These are phyloP conservation scores for Maccullochella peelii DNA, from an alignment of 2,113 vertebrate species.

Conservation along the genomic window DNA sequence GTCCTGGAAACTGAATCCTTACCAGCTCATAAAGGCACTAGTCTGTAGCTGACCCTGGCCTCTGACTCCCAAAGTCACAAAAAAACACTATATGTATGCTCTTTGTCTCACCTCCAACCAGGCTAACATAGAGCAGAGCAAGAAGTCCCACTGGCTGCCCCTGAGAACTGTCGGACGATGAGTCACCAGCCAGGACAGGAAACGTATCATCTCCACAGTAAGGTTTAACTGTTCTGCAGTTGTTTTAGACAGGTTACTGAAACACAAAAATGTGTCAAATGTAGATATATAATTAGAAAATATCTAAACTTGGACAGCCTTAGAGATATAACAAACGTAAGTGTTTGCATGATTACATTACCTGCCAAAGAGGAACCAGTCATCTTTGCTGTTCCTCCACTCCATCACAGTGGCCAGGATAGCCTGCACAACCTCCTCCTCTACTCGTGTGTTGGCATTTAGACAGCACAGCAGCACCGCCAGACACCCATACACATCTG, in stretches of 20 bases:
- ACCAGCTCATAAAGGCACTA: neutral
- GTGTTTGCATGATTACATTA: constrained; percentile 18
- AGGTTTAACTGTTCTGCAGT: constrained; percentile 86
- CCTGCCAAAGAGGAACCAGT: constrained; percentile 88
- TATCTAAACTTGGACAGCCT: neutral
- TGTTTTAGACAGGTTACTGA: constrained; percentile 88
- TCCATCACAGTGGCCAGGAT: constrained; percentile 89
- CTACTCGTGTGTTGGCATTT: constrained; percentile 80
- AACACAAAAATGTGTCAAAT: constrained; percentile 54
- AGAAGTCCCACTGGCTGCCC: constrained; percentile 93
- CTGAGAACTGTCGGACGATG: constrained; percentile 80
- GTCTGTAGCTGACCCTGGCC: neutral
- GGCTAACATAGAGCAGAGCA: constrained; percentile 95
- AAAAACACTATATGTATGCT: neutral
- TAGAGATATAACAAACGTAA: neutral
- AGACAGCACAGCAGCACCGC: constrained; percentile 92
- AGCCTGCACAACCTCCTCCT: constrained; percentile 86
- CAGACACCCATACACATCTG: constrained; percentile 92
- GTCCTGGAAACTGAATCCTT: neutral
- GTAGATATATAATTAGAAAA: neutral
- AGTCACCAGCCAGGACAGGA: constrained; percentile 88
- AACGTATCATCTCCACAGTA: constrained; percentile 93
- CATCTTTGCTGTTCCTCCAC: constrained; percentile 90
- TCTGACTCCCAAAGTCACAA: neutral
- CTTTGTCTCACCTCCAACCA: constrained; percentile 92